These are phyloP conservation scores for Falco peregrinus DNA, from an alignment of 2,797 vertebrate genomes.

Conservation along the genomic window DNA sequence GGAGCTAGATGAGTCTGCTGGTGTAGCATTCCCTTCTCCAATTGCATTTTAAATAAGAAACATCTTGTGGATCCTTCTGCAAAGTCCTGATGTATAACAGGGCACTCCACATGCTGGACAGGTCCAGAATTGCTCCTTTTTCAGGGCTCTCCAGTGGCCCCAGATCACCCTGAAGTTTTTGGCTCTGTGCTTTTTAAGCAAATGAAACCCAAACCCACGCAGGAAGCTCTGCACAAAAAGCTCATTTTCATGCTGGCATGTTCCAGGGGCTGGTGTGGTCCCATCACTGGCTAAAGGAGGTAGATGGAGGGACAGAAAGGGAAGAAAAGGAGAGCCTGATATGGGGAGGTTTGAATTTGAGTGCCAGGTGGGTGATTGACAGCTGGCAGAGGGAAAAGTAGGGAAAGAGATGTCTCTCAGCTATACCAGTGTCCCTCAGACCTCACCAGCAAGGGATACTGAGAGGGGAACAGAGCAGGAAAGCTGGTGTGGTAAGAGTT, in stretches of 20 bases:
- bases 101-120: background rate
- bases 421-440: background rate
- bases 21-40: background rate
- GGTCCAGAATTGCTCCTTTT: background rate
- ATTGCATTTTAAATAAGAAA: background rate
- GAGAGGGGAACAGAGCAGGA: background rate
- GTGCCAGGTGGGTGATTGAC: background rate
- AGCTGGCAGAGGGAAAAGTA: background rate
- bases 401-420: background rate
- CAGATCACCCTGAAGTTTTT: background rate
- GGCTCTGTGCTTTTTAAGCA: background rate
- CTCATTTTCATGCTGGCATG: too few species aligned
- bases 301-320: too few species aligned
- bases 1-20: background rate
- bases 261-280: too few species aligned
- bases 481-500: background rate
- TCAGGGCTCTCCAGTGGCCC: background rate
- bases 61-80: background rate
- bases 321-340: too few species aligned
- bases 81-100: background rate
- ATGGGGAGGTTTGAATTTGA: too few species aligned
- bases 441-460: background rate
- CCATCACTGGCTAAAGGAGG: too few species aligned
- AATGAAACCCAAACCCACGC: background rate
- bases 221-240: background rate